Evolutionary conservation across 2,113 vertebrate species (phyloP).

Genomic region (Dasyprocta punctata): DNA sequence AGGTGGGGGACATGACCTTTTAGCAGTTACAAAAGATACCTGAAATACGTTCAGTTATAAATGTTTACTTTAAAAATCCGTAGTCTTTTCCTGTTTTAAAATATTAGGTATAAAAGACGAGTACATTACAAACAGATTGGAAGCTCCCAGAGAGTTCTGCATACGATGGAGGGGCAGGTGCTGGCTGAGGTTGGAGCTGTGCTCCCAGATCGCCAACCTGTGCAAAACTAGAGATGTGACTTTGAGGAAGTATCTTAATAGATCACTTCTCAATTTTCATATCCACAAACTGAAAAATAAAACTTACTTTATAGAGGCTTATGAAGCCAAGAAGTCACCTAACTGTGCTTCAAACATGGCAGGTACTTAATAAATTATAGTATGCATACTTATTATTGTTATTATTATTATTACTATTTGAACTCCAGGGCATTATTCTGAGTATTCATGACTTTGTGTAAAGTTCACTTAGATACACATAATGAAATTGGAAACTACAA

Average conservation of each 20-base stretch:
- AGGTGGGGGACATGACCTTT: background rate
- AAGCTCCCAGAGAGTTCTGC: background rate
- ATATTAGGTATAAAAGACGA: background rate
- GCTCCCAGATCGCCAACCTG: background rate
- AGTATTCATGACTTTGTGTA: background rate
- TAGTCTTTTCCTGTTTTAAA: background rate
- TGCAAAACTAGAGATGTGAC: background rate
- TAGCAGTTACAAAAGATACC: background rate
- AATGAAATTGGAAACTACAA: conserved; percentile 7
- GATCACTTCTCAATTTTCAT: background rate
- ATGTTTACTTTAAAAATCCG: background rate
- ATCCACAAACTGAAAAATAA: background rate
- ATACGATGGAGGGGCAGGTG: rapidly evolving
- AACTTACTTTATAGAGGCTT: background rate
- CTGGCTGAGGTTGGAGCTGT: background rate
- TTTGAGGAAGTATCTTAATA: background rate
- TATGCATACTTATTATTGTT: too few relatives aligned
- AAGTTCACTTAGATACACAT: conserved; percentile 8
- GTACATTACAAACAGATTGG: background rate
- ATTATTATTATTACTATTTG: background rate
- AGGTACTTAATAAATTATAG: background rate
- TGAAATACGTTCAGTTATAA: background rate
- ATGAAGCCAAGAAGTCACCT: background rate
- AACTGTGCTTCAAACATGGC: background rate
- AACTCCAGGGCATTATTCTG: background rate